These are phyloP conservation scores for Anoplophora glabripennis DNA, from an alignment of 1,140 invertebrate genomes.

Conservation along the genomic window DNA sequence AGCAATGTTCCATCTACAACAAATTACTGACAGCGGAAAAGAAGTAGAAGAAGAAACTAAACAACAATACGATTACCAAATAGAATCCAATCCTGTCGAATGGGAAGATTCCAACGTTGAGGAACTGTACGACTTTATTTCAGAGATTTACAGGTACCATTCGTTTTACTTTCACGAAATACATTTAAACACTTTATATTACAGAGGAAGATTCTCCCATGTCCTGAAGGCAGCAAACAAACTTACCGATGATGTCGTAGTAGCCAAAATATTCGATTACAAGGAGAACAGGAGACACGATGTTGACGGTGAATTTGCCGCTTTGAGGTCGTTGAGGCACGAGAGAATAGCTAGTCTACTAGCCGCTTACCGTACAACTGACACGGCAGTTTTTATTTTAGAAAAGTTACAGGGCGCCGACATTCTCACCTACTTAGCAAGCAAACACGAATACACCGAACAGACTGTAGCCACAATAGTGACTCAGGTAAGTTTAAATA, in stretches of 20 bases:
- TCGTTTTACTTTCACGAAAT: background rate
- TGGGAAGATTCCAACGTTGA: conserved; percentile 67
- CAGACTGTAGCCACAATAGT: conserved; percentile 84
- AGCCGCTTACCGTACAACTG: conserved; percentile 67
- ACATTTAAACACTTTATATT: conserved; percentile 19
- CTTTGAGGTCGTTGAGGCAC: conserved; percentile 75
- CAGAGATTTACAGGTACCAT: conserved; percentile 63
- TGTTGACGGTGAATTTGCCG: conserved; percentile 77
- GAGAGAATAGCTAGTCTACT: conserved; percentile 77
- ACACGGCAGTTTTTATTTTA: conserved; percentile 70
- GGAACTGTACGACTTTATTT: conserved; percentile 78
- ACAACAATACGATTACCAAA: conserved; percentile 67
- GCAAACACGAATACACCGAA: conserved; percentile 84
- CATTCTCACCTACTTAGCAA: conserved; percentile 82
- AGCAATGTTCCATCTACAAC: conserved; percentile 80
- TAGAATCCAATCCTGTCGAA: conserved; percentile 70
- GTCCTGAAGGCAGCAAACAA: conserved; percentile 81
- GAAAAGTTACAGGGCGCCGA: conserved; percentile 92
- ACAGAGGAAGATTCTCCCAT: conserved; percentile 79
- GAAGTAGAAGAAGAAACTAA: conserved; percentile 64
- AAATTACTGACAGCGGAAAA: conserved; percentile 75
- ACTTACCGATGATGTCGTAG: conserved; percentile 65
- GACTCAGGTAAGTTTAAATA: conserved; percentile 58
- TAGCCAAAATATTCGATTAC: conserved; percentile 74
- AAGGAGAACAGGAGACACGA: conserved; percentile 63